Conservation (phyloP, 2,797 vertebrate species). For the Thunnus albacares region DNA sequence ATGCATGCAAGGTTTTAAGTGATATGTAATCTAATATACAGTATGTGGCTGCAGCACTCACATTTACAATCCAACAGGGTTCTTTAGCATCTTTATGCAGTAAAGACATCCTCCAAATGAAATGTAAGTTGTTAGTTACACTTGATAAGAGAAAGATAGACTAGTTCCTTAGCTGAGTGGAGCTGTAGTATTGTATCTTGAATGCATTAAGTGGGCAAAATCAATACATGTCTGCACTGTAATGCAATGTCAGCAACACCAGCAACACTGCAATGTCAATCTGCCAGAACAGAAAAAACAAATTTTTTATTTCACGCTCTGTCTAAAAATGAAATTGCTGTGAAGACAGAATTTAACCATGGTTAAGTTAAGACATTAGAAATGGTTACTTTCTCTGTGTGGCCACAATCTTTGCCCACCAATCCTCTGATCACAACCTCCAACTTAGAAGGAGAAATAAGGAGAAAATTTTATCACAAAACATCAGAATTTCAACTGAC, state of each 20-base stretch:
- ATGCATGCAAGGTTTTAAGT: slow-evolving; percentile 9
- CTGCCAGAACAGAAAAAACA: slow-evolving; percentile 55
- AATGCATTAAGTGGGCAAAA: slow-evolving; percentile 71
- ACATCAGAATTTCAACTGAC: slow-evolving; percentile 13
- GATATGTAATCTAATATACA: background rate
- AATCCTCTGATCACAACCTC: slow-evolving; percentile 25
- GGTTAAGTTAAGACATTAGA: slow-evolving; percentile 61
- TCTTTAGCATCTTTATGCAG: slow-evolving; percentile 12
- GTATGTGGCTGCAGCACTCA: background rate
- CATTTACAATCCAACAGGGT: slow-evolving; percentile 17
- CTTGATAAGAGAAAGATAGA: slow-evolving; percentile 54
- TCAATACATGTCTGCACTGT: slow-evolving; percentile 65
- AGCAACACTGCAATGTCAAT: background rate
- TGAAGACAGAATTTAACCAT: slow-evolving; percentile 63
- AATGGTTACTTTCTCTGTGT: slow-evolving; percentile 34
- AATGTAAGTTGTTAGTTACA: slow-evolving; percentile 60
- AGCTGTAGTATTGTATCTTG: slow-evolving; percentile 58
- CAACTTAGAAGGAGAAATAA: slow-evolving; percentile 27
- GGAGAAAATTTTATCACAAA: slow-evolving; percentile 29
- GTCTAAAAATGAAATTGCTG: slow-evolving; percentile 74
- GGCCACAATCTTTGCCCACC: slow-evolving; percentile 18
- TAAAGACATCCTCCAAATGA: slow-evolving; percentile 41
- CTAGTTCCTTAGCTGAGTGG: slow-evolving; percentile 51
- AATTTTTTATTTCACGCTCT: slow-evolving; percentile 72
- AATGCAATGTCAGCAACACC: no score